Conservation (phyloP, 2,888 invertebrate species). For the Amphipyra tragopoginis region DNA sequence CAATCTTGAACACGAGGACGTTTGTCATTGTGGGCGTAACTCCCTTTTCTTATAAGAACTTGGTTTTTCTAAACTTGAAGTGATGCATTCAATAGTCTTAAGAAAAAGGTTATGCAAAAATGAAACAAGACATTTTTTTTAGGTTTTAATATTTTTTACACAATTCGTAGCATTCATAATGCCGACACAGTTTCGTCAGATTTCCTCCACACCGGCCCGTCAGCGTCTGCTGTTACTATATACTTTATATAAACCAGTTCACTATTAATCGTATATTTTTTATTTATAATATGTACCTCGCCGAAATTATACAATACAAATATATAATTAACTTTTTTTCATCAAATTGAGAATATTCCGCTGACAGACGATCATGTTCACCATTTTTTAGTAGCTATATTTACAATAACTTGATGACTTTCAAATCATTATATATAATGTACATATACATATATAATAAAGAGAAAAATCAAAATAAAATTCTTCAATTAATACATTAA, state of each 20-base stretch:
- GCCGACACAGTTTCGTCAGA: constrained; percentile 85
- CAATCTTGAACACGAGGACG: too few species aligned
- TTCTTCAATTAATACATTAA: constrained; percentile 89
- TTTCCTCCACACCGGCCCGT: constrained; percentile 72
- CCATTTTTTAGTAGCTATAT: constrained; percentile 83
- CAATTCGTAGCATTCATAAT: constrained; percentile 91
- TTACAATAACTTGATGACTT: constrained; percentile 88
- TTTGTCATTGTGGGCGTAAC: too few species aligned
- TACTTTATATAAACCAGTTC: constrained; percentile 75
- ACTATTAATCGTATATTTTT: constrained; percentile 70
- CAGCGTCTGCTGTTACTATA: constrained; percentile 73
- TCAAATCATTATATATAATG: constrained; percentile 85
- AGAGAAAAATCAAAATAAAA: constrained; percentile 89
- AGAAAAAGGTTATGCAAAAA: constrained; percentile 61
- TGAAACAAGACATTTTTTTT: constrained; percentile 85
- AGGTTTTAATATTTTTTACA: constrained; percentile 91
- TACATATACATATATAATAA: constrained; percentile 87
- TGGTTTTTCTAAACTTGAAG: too few species aligned
- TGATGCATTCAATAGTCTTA: not conserved
- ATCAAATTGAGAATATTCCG: constrained; percentile 72
- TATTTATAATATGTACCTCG: constrained; percentile 75
- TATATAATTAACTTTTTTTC: constrained; percentile 80
- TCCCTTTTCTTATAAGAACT: too few species aligned
- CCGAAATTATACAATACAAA: constrained; percentile 85
- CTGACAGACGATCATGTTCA: constrained; percentile 81